Conservation (phyloP, 1,140 invertebrate genomes). For the Drosophila ohnishii region DNA sequence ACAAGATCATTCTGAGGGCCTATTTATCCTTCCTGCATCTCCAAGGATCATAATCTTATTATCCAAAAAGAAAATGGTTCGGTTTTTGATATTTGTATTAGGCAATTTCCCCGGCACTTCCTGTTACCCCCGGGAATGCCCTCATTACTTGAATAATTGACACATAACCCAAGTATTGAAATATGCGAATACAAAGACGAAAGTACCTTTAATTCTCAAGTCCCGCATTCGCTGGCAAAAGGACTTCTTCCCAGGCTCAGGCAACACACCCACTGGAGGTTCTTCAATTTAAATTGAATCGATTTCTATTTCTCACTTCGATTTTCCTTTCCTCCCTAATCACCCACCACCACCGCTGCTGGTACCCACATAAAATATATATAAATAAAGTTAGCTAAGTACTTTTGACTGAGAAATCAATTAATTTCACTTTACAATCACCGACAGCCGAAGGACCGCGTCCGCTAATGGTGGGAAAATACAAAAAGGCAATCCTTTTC, state of each 20-base stretch:
- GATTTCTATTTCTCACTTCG: constrained; percentile 30
- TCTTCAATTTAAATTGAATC: constrained; percentile 78
- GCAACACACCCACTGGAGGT: constrained; percentile 56
- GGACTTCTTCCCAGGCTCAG: constrained; percentile 54
- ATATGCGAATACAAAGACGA: background rate
- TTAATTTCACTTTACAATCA: constrained; percentile 76
- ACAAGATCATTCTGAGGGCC: background rate
- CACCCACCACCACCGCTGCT: constrained; percentile 27
- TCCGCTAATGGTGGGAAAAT: constrained; percentile 62
- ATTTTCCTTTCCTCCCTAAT: constrained; percentile 1
- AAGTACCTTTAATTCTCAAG: constrained; percentile 34
- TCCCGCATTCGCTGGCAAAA: constrained; percentile 38
- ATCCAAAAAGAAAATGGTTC: background rate
- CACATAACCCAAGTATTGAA: constrained; percentile 18
- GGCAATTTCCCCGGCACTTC: constrained; percentile 10
- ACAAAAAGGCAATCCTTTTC: constrained; percentile 59
- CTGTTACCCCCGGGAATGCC: constrained; percentile 24
- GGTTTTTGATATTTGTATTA: background rate
- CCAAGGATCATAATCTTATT: constrained; percentile 8
- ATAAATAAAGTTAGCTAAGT: constrained; percentile 31
- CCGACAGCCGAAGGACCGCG: constrained; percentile 49
- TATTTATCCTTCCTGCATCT: background rate
- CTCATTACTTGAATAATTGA: constrained; percentile 30
- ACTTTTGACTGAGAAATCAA: constrained; percentile 65
- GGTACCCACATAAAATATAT: constrained; percentile 55